Evolutionary conservation across 2,113 vertebrate species (phyloP).

Genomic region (Gnathonemus echidnorhynchus): DNA sequence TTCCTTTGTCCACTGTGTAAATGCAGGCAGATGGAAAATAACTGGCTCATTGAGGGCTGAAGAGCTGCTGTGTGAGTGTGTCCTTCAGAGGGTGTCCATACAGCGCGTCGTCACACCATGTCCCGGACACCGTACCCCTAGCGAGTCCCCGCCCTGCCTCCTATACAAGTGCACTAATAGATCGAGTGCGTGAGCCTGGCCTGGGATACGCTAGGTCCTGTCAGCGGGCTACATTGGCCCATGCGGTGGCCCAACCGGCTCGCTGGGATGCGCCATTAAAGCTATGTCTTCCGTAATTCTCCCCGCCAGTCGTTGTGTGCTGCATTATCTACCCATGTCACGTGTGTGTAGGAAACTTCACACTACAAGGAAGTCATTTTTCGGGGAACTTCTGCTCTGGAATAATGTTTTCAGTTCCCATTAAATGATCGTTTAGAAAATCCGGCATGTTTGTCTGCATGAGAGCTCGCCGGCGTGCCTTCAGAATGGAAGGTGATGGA

Average conservation of each 20-base stretch:
- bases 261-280: not conserved
- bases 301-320: not conserved
- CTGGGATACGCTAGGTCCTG: not conserved
- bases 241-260: not conserved
- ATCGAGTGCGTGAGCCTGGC: not conserved
- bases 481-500: not conserved
- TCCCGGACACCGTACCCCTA: not conserved
- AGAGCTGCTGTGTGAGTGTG: not conserved
- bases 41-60: not conserved
- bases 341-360: not conserved
- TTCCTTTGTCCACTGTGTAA: not conserved
- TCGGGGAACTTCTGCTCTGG: not conserved
- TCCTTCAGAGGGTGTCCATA: not conserved
- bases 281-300: not conserved
- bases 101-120: not conserved
- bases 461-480: not conserved
- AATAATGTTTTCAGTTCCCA: not conserved
- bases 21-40: not conserved
- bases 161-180: not conserved
- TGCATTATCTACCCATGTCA: not conserved
- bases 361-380: not conserved
- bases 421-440: not conserved
- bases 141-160: not conserved
- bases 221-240: not conserved
- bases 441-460: not conserved